Conservation (phyloP, 2,797 vertebrate genomes). For the Characodon lateralis region DNA sequence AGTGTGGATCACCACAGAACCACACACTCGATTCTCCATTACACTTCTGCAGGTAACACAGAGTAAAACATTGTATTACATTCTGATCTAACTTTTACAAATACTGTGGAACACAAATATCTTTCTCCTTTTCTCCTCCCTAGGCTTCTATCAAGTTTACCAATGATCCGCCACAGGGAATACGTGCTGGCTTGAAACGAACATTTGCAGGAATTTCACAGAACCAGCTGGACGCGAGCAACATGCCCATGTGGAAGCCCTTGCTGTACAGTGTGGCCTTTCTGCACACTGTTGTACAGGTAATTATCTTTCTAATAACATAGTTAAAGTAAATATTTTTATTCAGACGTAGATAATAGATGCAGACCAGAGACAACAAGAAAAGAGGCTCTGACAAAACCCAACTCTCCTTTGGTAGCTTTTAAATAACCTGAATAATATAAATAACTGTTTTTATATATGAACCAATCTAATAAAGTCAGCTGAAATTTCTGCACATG, state of each 20-base stretch:
- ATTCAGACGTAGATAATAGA: not conserved
- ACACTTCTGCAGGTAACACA: slow-evolving; percentile 82
- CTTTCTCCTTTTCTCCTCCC: slow-evolving; percentile 60
- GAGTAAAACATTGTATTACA: slow-evolving; percentile 2
- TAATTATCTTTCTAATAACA: slow-evolving; percentile 20
- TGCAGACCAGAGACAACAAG: not conserved
- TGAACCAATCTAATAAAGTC: not conserved
- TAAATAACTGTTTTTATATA: not conserved
- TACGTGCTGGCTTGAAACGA: slow-evolving; percentile 84
- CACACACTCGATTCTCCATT: slow-evolving; percentile 84
- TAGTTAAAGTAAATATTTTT: not conserved
- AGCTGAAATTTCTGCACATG: not conserved
- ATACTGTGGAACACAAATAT: not conserved
- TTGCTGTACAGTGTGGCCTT: slow-evolving; percentile 87
- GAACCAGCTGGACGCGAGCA: slow-evolving; percentile 81
- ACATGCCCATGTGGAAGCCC: slow-evolving; percentile 85
- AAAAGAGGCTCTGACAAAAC: not conserved
- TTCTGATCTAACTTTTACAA: not conserved
- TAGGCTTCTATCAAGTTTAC: slow-evolving; percentile 83
- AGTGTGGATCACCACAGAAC: slow-evolving; percentile 88
- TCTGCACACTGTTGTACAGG: slow-evolving; percentile 84
- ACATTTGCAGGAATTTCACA: slow-evolving; percentile 86
- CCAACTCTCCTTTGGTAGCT: not conserved
- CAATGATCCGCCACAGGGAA: slow-evolving; percentile 87
- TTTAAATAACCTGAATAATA: not conserved